Evolutionary conservation across 2,113 vertebrate species (phyloP).

Genomic region (Prietella phreatophila): DNA sequence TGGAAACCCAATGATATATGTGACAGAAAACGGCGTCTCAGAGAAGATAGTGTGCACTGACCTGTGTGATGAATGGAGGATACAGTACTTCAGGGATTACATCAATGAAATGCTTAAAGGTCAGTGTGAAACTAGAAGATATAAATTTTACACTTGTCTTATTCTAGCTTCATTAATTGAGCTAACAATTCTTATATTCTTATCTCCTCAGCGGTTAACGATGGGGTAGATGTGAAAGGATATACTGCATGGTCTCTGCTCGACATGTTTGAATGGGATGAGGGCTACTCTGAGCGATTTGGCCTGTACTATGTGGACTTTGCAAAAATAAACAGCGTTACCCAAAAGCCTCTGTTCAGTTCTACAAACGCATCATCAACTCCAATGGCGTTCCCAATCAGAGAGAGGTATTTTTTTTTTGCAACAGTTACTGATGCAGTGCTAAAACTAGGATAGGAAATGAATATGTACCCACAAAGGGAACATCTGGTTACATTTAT

Average conservation of each 20-base stretch:
- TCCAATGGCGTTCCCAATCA: conserved; percentile 85
- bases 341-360: conserved; percentile 85
- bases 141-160: conserved; percentile 2
- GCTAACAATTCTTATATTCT: background rate
- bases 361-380: conserved; percentile 82
- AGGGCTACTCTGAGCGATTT: conserved; percentile 83
- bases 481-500: conserved; percentile 19
- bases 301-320: conserved; percentile 88
- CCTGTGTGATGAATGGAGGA: conserved; percentile 86
- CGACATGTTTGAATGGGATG: conserved; percentile 91
- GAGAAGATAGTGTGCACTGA: conserved; percentile 78
- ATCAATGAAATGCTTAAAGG: conserved; percentile 92
- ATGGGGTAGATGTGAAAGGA: conserved; percentile 82
- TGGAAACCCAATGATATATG: conserved; percentile 82
- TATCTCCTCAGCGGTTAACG: conserved; percentile 78
- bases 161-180: background rate
- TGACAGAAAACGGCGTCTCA: conserved; percentile 87
- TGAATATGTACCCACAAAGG: background rate
- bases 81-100: conserved; percentile 85
- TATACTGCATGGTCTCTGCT: conserved; percentile 89
- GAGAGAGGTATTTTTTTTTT: conserved; percentile 74
- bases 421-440: background rate
- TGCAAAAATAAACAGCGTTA: conserved; percentile 80
- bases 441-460: background rate
- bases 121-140: conserved; percentile 56